Evolutionary conservation across 1,140 invertebrate genomes (phyloP), one percentile per base, ranked within the genome.

Genomic region (Carposina sasakii): DNA sequence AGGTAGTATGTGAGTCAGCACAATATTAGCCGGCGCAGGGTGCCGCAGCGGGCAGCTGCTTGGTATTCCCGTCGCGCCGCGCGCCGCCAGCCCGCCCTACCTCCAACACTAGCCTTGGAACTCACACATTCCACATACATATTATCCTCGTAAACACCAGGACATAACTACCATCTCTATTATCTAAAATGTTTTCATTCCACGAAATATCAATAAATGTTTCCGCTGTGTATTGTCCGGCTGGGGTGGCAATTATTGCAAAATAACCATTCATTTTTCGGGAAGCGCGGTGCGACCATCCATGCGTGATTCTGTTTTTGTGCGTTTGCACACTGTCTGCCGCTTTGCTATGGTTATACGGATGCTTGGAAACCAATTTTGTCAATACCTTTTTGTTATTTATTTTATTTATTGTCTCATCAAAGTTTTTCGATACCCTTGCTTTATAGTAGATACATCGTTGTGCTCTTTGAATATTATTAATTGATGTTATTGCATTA

Each of bases 231-330:
- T 30, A 46, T 65, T 58, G 60, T 63, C 55, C 56, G 60, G 20
- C 54, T 28, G 65, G 46, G 73, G 59, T 72, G 52, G 73, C 71
- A 75, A 78, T 82, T 74, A 82, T 78, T 72, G 65, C 70, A 74
- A 77, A 79, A 78, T 74, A 74, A 52, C 71, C 73, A 78, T 78
- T 73, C 71, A 83, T 81, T 77, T 81, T 81, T 81, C 68, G 56
- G 66, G 43, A 60, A 63, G 60, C 51, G 57, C 71, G 72, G 60
- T 57, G 66, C 63, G 72, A 67, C 67, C 78, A 71, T 57, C 75
- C 76, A 79, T 79, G 76, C 76, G 72, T 79, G 75, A 77, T 71
- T 76, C 69, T 79, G 73, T 77, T 82, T 82, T 77, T 78, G 77
- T 72, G 65, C 76, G 73, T 76, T 82, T 78, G 75, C 70, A 74